A percentile compares a stretch with the other conserved stretches of the same genome.
These are phyloP conservation scores for Drosophila fuyamai DNA, from an alignment of 1,140 invertebrate genomes.

Conservation along the genomic window DNA sequence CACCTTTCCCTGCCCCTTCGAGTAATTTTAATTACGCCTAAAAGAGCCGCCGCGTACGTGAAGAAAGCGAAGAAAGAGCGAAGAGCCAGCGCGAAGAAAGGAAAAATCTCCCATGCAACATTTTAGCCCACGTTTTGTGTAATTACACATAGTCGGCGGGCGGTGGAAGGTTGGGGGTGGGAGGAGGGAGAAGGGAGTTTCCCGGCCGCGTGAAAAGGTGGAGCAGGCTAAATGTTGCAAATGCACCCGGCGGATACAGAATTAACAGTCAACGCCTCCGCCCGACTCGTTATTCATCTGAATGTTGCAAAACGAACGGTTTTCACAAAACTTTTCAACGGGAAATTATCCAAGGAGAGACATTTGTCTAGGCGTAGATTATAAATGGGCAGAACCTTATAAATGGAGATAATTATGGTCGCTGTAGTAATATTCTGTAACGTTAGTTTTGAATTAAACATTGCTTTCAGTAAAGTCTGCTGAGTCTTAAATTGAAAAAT, in stretches of 20 bases:
- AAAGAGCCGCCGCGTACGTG: conserved; percentile 68
- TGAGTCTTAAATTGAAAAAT: too few species aligned
- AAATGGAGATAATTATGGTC: conserved; percentile 13
- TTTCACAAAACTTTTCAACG: conserved; percentile 30
- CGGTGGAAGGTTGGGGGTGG: conserved; percentile 12
- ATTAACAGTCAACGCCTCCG: conserved; percentile 65
- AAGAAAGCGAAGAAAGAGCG: conserved; percentile 56
- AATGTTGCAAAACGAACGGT: conserved; percentile 50
- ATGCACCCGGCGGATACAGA: conserved; percentile 63
- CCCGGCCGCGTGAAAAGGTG: conserved; percentile 46
- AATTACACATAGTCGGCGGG: conserved; percentile 56
- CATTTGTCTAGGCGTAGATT: conserved; percentile 18
- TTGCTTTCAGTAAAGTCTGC: neutral
- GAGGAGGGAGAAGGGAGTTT: conserved; percentile 6
- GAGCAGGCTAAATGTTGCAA: conserved; percentile 73
- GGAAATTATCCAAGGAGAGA: conserved; percentile 23
- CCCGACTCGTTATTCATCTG: conserved; percentile 51
- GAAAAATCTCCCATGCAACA: conserved; percentile 51
- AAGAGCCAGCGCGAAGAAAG: conserved; percentile 31
- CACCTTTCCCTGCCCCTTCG: conserved; percentile 3
- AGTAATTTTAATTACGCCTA: conserved; percentile 81
- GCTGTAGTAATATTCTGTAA: neutral
- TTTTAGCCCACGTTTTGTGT: conserved; percentile 53
- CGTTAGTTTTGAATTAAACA: neutral
- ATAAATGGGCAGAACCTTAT: conserved; percentile 23